Evolutionary conservation across 1,140 invertebrate species (phyloP), one percentile per base, ranked within the genome.

Genomic region (Zaprionus ornatus): DNA sequence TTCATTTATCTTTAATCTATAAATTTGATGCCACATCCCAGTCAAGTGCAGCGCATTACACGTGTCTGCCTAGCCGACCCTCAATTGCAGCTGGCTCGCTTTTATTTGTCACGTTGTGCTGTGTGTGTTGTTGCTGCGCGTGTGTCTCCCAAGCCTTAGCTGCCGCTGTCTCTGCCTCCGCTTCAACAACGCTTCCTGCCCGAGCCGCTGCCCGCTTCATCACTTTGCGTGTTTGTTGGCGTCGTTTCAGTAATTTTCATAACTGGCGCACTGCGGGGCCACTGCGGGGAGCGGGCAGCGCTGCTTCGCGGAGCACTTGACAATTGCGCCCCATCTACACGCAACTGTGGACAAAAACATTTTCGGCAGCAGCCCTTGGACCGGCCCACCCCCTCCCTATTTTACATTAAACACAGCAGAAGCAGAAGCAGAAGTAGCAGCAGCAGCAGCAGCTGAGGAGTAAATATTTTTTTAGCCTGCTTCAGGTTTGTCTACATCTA

Each of bases 211-310:
- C 57, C 50, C 57, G 27, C 37, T 40, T 61, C 71, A 61, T 68
- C 71, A 76, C 68, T 65, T 66, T 54, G 74, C 71, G 59, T 60
- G 69, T 73, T 73, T 67, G 60, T 78, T 88, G 84, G 83, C 84
- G 71, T 88, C 84, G 84, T 87, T 88, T 87, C 84, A 81, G 80
- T 84, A 81, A 90, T 90, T 88, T 90, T 88, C 84, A 88, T 88
- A 88, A 88, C 85, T 79, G 81, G 68, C 80, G 70, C 68, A 68
- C 59, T 63, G 67, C 64, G 61, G 52, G 63, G 42, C 69, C 19
- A 35, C 17, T 23, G 25, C 25, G 66, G 48, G 67, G 27, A 45
- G 45, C 19, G 35, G 29, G 29, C 29, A 32, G 9, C 29, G 45
- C 42, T 72, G 60, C 69, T 66, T 17, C 62, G 60, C 66, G 71